A percentile compares a stretch with the other conserved stretches of the same genome.
Conservation (phyloP, 2,797 vertebrate genomes). For the Enteromius unitaeniatus region DNA sequence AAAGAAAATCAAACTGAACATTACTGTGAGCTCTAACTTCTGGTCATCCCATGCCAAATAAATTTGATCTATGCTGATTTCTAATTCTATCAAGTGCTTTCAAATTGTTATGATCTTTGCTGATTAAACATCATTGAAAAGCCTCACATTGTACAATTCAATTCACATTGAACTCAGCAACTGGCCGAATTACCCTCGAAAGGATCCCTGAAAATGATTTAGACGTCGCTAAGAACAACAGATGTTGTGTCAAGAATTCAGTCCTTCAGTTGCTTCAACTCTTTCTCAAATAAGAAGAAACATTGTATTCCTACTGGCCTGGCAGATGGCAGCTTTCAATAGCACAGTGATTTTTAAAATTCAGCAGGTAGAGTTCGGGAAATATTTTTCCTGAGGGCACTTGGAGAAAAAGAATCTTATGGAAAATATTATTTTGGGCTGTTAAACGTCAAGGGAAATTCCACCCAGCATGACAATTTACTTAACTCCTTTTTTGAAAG, state of each 20-base stretch:
- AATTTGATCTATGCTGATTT: constrained; percentile 52
- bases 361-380: constrained; percentile 69
- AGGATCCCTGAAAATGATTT: constrained; percentile 49
- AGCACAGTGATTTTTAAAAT: constrained; percentile 70
- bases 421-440: constrained; percentile 85
- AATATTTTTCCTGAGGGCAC: constrained; percentile 71
- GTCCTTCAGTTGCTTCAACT: constrained; percentile 15
- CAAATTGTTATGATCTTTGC: constrained; percentile 59
- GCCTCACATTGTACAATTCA: constrained; percentile 63
- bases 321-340: constrained; percentile 75
- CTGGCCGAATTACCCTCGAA: constrained; percentile 48
- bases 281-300: constrained; percentile 20
- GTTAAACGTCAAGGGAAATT: constrained; percentile 76
- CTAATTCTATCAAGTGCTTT: constrained; percentile 58
- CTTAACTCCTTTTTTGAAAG: constrained; percentile 74
- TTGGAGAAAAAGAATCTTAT: constrained; percentile 76
- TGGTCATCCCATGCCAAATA: constrained; percentile 56
- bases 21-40: constrained; percentile 44
- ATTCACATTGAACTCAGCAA: constrained; percentile 64
- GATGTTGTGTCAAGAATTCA: constrained; percentile 61
- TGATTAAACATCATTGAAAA: constrained; percentile 65
- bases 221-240: constrained; percentile 57
- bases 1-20: constrained; percentile 61
- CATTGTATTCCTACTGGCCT: constrained; percentile 46
- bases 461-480: constrained; percentile 81